A percentile compares a stretch with the other conserved stretches of the same genome.
phyloP scores from a whole-genome alignment of 2,113 vertebrate genomes.

The Erpornis zantholeuca region DNA sequence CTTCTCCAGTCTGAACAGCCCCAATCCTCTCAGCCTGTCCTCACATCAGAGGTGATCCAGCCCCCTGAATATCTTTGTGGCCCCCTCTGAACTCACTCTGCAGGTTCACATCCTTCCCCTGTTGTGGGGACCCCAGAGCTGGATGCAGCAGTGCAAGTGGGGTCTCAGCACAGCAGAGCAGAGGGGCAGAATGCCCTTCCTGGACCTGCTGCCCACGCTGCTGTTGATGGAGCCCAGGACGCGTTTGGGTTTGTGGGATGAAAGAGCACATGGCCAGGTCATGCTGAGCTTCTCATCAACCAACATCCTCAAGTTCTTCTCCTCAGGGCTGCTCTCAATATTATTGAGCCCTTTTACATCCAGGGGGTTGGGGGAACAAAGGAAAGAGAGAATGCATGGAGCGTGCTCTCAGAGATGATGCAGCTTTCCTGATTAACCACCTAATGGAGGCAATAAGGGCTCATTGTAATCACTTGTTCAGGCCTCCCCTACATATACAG shows the following conservation, averaged over 20 bases:
- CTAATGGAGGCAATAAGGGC: background rate
- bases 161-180: background rate
- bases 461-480: background rate
- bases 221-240: background rate
- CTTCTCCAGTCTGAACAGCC: background rate
- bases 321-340: background rate
- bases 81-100: background rate
- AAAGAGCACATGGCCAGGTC: background rate
- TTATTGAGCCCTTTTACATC: background rate
- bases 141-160: background rate
- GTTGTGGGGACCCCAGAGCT: accelerated
- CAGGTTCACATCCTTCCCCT: accelerated
- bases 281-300: background rate
- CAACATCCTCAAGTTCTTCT: background rate
- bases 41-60: background rate
- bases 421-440: background rate
- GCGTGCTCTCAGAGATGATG: background rate
- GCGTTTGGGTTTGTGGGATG: accelerated
- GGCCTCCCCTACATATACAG: accelerated
- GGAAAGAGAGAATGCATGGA: background rate
- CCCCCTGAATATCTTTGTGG: too few species aligned
- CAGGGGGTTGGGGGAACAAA: background rate
- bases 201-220: accelerated
- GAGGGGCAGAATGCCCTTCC: background rate
- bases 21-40: background rate